Evolutionary conservation across 2,888 invertebrate genomes (phyloP).

Genomic region (Volucella inanis): DNA sequence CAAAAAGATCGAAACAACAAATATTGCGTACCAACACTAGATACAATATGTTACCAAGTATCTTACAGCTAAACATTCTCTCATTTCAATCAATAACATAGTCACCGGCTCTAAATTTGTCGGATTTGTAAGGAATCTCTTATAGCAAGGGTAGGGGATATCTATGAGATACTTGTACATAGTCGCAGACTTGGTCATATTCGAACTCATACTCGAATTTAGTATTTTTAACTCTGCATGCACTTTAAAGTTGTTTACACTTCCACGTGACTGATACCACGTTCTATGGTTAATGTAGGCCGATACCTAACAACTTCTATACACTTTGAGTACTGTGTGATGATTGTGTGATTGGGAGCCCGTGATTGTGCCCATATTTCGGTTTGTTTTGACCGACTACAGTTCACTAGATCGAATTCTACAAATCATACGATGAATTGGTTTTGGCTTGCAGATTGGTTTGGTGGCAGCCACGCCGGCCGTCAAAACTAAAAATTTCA

Average conservation of each 20-base stretch:
- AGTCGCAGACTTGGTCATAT: background rate
- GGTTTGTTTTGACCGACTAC: constrained; percentile 58
- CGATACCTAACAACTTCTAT: constrained; percentile 10
- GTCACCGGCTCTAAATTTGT: constrained; percentile 20
- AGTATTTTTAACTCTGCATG: constrained; percentile 6
- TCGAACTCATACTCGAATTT: too few relatives aligned
- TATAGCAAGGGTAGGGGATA: background rate
- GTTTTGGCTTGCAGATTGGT: background rate
- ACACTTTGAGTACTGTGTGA: background rate
- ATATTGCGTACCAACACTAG: constrained; percentile 35
- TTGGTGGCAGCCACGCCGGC: constrained; percentile 23
- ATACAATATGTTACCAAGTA: background rate
- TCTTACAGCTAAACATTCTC: constrained; percentile 46
- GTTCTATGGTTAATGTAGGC: constrained; percentile 24
- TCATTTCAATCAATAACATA: constrained; percentile 12
- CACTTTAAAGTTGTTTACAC: constrained; percentile 42
- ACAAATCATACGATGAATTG: constrained; percentile 67
- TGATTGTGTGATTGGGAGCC: constrained; percentile 44
- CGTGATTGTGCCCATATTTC: constrained; percentile 39
- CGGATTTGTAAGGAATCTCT: constrained; percentile 51
- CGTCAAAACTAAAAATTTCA: constrained; percentile 69
- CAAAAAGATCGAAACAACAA: constrained; percentile 2
- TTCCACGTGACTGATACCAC: constrained; percentile 16
- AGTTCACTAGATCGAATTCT: constrained; percentile 58
- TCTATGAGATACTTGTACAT: background rate